Base-by-base conservation (phyloP, 2,797 vertebrate species). In the Cirrhinus mrigala region DNA sequence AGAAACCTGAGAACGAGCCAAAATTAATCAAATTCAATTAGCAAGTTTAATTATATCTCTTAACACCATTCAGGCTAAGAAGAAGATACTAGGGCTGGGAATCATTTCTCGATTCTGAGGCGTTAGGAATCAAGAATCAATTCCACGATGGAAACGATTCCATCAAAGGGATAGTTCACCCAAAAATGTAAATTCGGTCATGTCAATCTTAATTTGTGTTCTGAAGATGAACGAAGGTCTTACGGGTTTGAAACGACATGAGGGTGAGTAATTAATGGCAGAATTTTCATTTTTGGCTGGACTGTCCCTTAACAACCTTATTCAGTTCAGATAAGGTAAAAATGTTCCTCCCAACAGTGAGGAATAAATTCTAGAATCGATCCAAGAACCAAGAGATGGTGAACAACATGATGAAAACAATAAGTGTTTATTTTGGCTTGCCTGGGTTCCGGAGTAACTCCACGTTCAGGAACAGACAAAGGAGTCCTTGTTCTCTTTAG, bases 401-500 rank as follows among this genome's bases (percentile, higher is more conserved):
- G 40, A 8, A 44, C 1, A 44, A 9, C 44, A 46, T 68, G 8
- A 18, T 52, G 4, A 66, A 27, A 11, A 79, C 1, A 50, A 18
- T 27, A 79, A 79, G n/a, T 50, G 27, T 82, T 87, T 52, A 74
- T 60, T 11, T 60, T 10, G 85, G 83, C 91, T 92, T 93, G 94
- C 96, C 96, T 96, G 88, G 94, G 94, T 89, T 96, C 96, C 91
- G 94, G 95, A 9, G 93, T 93, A 89, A 93, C 93, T 48, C 94
- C 94, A 62, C 95, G 94, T 90, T 96, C 96, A 11, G 95, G 94
- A 87, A 96, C 95, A 88, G 95, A 96, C 86, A 96, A 87, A 64
- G 98, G 97, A 3, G 96, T 97, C 91, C 98, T 95, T 87, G 98
- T 94, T 93, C 98, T 98, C 46, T 99, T 86, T 78, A 99, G 90